Conservation (phyloP, 2,797 vertebrate genomes). For the Pristis pectinata region DNA sequence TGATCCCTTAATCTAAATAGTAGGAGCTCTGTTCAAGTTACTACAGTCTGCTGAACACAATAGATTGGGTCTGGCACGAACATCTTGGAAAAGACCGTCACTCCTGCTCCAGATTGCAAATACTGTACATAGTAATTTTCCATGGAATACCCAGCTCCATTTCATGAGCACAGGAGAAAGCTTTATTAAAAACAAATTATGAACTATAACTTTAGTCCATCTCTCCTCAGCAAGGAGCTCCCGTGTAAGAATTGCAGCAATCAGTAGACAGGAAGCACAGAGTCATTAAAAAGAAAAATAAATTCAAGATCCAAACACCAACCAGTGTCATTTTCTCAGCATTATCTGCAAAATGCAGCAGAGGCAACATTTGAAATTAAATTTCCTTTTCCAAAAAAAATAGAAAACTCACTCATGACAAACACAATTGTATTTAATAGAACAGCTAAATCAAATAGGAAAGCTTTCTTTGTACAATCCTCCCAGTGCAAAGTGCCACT, state of each 20-base stretch:
- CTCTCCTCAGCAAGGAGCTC: neutral
- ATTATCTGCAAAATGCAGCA: slow-evolving; percentile 1
- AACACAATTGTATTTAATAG: slow-evolving; percentile 26
- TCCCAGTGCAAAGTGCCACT: slow-evolving; percentile 21
- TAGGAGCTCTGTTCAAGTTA: neutral
- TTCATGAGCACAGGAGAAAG: neutral
- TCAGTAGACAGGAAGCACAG: neutral
- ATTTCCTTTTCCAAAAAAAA: slow-evolving; percentile 25
- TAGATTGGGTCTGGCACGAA: neutral
- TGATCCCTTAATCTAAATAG: neutral
- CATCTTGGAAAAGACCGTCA: neutral
- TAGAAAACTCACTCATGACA: neutral
- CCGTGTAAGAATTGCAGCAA: neutral
- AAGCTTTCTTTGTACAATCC: slow-evolving; percentile 11
- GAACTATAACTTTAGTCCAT: neutral
- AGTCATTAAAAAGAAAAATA: slow-evolving; percentile 30
- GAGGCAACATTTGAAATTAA: slow-evolving; percentile 21
- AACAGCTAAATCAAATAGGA: slow-evolving; percentile 13
- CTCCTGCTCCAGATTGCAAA: neutral
- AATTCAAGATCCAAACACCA: slow-evolving; percentile 3
- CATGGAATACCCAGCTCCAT: neutral
- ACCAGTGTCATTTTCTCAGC: slow-evolving; percentile 31
- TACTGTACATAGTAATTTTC: neutral
- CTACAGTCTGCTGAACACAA: neutral
- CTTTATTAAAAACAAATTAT: neutral